A percentile compares a stretch with the other conserved stretches of the same genome.
These are phyloP conservation scores for Oplegnathus fasciatus DNA, from an alignment of 2,113 vertebrate genomes.

Conservation along the genomic window DNA sequence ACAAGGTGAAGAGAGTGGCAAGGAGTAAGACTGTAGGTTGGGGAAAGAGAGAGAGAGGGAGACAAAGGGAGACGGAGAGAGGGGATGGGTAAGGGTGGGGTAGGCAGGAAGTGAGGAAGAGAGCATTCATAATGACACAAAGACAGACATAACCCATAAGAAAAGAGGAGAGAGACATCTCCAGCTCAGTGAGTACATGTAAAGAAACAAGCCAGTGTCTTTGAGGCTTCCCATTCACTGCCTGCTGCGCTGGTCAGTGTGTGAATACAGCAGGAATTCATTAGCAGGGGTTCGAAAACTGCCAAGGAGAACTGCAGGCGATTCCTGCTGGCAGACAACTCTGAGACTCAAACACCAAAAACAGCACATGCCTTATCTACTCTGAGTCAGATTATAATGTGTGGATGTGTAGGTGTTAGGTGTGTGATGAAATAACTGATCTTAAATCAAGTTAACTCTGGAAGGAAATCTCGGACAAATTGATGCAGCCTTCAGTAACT, in stretches of 20 bases:
- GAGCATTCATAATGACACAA: conserved; percentile 54
- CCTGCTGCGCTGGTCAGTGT: conserved; percentile 51
- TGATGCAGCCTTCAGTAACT: neutral
- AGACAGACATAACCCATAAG: conserved; percentile 46
- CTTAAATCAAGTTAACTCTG: neutral
- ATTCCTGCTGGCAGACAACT: conserved; percentile 50
- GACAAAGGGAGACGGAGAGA: conserved; percentile 7
- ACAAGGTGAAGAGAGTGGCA: neutral
- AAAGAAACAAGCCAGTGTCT: conserved; percentile 50
- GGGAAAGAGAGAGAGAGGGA: neutral
- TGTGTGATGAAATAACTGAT: neutral
- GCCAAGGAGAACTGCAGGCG: conserved; percentile 50
- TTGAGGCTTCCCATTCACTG: conserved; percentile 51
- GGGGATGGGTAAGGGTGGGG: conserved; percentile 23
- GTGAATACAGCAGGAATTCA: conserved; percentile 63
- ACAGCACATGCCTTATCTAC: neutral
- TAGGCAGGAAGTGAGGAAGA: conserved; percentile 53
- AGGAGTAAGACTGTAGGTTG: neutral
- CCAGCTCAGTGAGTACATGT: conserved; percentile 47
- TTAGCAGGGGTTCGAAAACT: conserved; percentile 26
- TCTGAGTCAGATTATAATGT: neutral
- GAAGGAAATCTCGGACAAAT: neutral
- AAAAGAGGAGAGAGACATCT: conserved; percentile 51
- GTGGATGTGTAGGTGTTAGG: neutral
- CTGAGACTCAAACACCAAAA: conserved; percentile 5